These are phyloP conservation scores for Leptopilina drosophilae DNA, from an alignment of 2,888 invertebrate genomes.

Conservation along the genomic window DNA sequence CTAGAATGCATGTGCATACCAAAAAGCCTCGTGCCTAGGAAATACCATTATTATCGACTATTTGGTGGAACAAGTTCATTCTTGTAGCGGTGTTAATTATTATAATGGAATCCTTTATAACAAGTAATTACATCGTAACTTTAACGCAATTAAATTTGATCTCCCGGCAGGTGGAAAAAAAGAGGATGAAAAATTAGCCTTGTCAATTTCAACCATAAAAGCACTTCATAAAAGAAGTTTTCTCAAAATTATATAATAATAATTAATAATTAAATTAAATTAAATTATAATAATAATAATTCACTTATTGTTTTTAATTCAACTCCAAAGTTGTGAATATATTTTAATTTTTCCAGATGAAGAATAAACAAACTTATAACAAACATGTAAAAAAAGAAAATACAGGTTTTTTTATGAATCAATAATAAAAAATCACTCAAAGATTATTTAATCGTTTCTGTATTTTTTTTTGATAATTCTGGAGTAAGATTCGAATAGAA, in stretches of 20 bases:
- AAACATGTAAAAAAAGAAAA: too few relatives aligned
- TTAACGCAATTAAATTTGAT: slow-evolving; percentile 9
- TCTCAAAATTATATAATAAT: not conserved
- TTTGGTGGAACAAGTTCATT: slow-evolving; percentile 3
- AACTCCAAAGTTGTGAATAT: too few relatives aligned
- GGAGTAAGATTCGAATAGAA: too few relatives aligned
- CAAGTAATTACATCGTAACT: slow-evolving; percentile 20
- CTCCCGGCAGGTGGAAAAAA: not conserved
- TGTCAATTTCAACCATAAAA: not conserved
- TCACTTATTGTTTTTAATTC: too few relatives aligned
- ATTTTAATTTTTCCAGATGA: too few relatives aligned
- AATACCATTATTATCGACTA: slow-evolving; percentile 28
- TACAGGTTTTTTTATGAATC: too few relatives aligned
- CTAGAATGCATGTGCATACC: slow-evolving; percentile 4
- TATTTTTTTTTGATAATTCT: too few relatives aligned
- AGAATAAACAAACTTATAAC: too few relatives aligned
- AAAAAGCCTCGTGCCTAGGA: slow-evolving; percentile 5
- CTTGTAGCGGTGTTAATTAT: slow-evolving; percentile 30
- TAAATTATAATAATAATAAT: too few relatives aligned
- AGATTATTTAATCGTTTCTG: too few relatives aligned
- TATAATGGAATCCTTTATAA: slow-evolving; percentile 34
- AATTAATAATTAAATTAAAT: too few relatives aligned
- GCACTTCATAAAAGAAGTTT: not conserved
- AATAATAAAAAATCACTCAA: too few relatives aligned
- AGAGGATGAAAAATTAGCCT: not conserved